Base-by-base conservation (phyloP, 2,797 vertebrate species). In the Neopelma chrysocephalum region DNA sequence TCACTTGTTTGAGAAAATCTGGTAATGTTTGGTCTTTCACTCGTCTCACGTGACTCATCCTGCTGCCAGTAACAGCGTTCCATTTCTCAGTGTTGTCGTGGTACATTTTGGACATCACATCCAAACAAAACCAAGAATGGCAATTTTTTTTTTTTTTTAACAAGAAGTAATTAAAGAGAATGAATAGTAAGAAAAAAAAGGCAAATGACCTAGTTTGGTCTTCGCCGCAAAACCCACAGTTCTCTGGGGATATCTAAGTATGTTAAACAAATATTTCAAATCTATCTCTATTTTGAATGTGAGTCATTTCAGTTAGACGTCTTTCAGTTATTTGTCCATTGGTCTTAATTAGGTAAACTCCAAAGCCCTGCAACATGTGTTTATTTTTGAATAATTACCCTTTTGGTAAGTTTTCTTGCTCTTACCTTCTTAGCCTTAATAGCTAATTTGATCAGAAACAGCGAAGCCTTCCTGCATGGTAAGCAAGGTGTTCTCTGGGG, bases 151-250 rank as follows among this genome's bases (percentile, higher is more conserved):
- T 68, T 62, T 72, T 80, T 42, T 83, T 64, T 15, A 3, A 76
- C 45, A 81, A 95, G 29, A 94, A 79, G 77, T 80, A 93, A 96
- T 97, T 93, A 93, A 94, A 85, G 75, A 92, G 78, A 94, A 87
- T 86, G 82, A 95, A 75, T 88, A 95, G 81, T 66, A 90, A 96
- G 72, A 48, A 91, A 93, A 83, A 72, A 79, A 76, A 31, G 54
- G 82, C 94, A 96, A 97, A 97, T 97, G 91, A 95, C 95, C 95
- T 96, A 97, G 94, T 96, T 97, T 97, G 95, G 97, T 93, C 94
- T 92, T 94, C 4, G 16, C 95, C 87, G 1, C 96, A 96, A 93
- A 97, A 66, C 92, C 94, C 96, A 93, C 97, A 96, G 22, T 47
- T 43, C 96, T 96, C 96, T 89, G 75, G 96, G 94, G 97, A 95